Evolutionary conservation across 1,140 invertebrate species (phyloP).

Genomic region (Leptoteleia sp.): DNA sequence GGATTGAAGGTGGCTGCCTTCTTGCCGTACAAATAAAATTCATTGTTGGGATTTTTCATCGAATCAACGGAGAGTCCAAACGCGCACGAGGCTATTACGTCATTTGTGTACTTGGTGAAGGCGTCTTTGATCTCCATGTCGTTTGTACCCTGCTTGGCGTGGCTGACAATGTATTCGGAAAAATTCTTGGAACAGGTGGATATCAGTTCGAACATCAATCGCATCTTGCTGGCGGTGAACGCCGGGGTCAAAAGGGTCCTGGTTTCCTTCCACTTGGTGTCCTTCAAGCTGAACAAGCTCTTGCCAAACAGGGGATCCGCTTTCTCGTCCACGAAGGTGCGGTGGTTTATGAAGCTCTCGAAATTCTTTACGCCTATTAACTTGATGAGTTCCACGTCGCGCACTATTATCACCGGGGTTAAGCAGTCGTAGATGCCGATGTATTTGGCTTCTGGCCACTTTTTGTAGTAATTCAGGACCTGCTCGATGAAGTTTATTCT

Average conservation of each 20-base stretch:
- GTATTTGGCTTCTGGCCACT: slow-evolving; percentile 53
- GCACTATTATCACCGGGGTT: slow-evolving; percentile 55
- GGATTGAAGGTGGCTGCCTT: slow-evolving; percentile 14
- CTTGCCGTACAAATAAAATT: slow-evolving; percentile 25
- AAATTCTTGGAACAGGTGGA: slow-evolving; percentile 62
- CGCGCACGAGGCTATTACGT: slow-evolving; percentile 48
- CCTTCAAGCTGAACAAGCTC: slow-evolving; percentile 81
- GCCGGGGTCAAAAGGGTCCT: slow-evolving; percentile 74
- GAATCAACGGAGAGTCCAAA: slow-evolving; percentile 43
- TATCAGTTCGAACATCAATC: slow-evolving; percentile 72
- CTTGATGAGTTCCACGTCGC: slow-evolving; percentile 59
- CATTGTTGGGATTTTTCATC: slow-evolving; percentile 26
- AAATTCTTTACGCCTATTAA: slow-evolving; percentile 84
- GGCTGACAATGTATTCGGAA: slow-evolving; percentile 19
- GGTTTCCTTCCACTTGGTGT: slow-evolving; percentile 76
- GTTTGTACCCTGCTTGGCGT: not conserved
- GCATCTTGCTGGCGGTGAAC: slow-evolving; percentile 78
- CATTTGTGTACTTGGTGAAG: slow-evolving; percentile 43
- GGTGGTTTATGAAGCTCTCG: slow-evolving; percentile 84
- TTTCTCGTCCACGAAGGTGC: slow-evolving; percentile 74
- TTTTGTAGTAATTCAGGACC: slow-evolving; percentile 39
- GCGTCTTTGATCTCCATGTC: slow-evolving; percentile 65
- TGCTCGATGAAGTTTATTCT: slow-evolving; percentile 33
- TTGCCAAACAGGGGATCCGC: slow-evolving; percentile 81
- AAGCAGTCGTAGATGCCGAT: slow-evolving; percentile 70